Evolutionary conservation across 2,797 vertebrate species (phyloP), one percentile per base, ranked within the genome.

Genomic region (Melopsittacus undulatus): DNA sequence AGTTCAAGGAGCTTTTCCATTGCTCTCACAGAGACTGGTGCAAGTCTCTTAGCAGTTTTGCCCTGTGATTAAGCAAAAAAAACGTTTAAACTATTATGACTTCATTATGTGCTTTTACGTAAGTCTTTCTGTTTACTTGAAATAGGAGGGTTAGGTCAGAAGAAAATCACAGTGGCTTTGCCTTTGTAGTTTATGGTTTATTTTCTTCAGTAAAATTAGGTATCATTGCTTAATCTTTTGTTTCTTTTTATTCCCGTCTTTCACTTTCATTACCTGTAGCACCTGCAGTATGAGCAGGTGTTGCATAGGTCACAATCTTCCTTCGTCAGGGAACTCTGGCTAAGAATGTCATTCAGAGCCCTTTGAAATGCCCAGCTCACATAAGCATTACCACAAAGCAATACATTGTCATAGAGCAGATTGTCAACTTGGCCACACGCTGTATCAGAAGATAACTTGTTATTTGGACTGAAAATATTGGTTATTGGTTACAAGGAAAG

Each of bases 1-100:
- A 13, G 86, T 90, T 73, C 7, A 40, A 74, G 59, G 40, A 42
- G 81, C 92, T 94, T 94, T 79, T 88, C 45, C 70, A 20, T 66
- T 63, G 32, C 29, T 88, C 22, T 89, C 73, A 17, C 30, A 36
- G 84, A 78, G 23, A 61, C 29, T 29, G 32, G 0, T 64, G 17
- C 36, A 59, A 59, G 38, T 75, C 52, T 63, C 66, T 69, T 16
- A 75, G 72, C 73, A 80, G 42, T 83, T 79, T 26, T 78, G 29
- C 73, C 27, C 27, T 74, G 2, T 61, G 40, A 45, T 74, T 61
- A 73, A 89, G 76, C 4, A 3, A 90, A 79, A 78, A 79, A 78
- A 73, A 86, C 23, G 4, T 91, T 94, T 73, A 51, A 85, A 48
- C 42, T 67, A 11, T 76, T 88, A 52, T 8, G 36, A 67, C 43